Conservation (phyloP, 2,888 invertebrate species). For the Corbicula japonica region DNA sequence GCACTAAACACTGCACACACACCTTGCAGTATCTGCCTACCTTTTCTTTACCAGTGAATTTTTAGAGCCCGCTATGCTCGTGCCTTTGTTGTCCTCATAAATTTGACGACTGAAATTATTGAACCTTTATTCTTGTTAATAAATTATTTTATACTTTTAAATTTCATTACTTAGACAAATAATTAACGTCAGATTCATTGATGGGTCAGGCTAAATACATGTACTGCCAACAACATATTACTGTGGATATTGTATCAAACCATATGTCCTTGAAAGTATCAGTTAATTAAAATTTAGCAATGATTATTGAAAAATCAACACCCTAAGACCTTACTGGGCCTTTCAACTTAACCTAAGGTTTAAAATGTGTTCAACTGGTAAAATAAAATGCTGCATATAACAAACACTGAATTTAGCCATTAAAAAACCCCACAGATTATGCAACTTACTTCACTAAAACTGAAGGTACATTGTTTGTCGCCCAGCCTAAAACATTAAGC, state of each 20-base stretch:
- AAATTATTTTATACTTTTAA: neutral
- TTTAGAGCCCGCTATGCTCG: conserved; percentile 17
- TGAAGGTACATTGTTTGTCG: no score
- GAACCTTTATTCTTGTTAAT: neutral
- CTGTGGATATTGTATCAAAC: neutral
- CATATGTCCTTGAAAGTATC: neutral
- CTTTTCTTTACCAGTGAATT: conserved; percentile 52
- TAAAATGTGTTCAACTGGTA: no score
- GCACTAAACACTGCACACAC: conserved; percentile 10
- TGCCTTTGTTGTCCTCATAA: conserved; percentile 19
- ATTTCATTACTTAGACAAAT: neutral
- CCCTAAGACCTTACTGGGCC: no score
- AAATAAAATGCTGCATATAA: no score
- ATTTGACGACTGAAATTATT: conserved; percentile 23
- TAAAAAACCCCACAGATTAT: no score
- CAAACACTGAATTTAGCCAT: no score
- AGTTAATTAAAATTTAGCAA: neutral
- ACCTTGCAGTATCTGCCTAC: conserved; percentile 26
- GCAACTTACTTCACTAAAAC: no score
- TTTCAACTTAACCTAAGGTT: no score
- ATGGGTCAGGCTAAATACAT: neutral
- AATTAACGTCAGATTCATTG: conserved; percentile 4
- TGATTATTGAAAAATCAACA: no score
- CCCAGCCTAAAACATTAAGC: no score
- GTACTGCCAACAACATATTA: neutral